phyloP scores from a whole-genome alignment of 2,113 vertebrate genomes.

The Rafetus swinhoei region DNA sequence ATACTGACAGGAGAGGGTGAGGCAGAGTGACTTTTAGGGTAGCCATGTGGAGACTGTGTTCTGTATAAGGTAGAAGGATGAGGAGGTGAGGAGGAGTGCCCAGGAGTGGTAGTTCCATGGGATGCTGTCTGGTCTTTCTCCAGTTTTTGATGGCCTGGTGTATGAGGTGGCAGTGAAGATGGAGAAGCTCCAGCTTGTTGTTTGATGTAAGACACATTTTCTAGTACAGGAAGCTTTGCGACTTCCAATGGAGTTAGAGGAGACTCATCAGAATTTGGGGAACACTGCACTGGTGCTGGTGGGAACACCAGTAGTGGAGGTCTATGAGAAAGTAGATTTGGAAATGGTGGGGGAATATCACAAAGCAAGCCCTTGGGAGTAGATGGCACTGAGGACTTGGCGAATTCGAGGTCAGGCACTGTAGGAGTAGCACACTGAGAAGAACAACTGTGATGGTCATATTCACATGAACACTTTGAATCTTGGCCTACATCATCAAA shows the following conservation, averaged over 20 bases:
- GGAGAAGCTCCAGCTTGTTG: conserved; percentile 82
- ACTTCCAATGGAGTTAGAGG: conserved; percentile 95
- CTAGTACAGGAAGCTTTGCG: conserved; percentile 89
- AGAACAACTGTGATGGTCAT: conserved; percentile 89
- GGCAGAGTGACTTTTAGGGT: conserved; percentile 93
- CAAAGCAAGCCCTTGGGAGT: conserved; percentile 88
- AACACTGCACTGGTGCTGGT: conserved; percentile 92
- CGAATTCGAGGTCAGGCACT: conserved; percentile 89
- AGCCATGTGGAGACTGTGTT: conserved; percentile 88
- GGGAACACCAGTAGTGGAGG: conserved; percentile 95
- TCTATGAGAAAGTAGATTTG: conserved; percentile 92
- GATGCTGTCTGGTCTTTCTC: conserved; percentile 86
- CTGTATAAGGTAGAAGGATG: conserved; percentile 90
- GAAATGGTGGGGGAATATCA: conserved; percentile 95
- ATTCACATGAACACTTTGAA: conserved; percentile 76
- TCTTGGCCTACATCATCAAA: conserved; percentile 90
- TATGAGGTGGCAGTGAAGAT: conserved; percentile 83
- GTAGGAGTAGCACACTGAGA: conserved; percentile 94
- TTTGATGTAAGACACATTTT: conserved; percentile 88
- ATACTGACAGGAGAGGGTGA: conserved; percentile 95
- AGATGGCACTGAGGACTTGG: conserved; percentile 83
- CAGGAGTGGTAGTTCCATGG: conserved; percentile 83
- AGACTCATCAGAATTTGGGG: conserved; percentile 96
- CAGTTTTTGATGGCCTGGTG: conserved; percentile 83
- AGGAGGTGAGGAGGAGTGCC: conserved; percentile 91